Percentiles rank a stretch among this genome's conserved stretches.
Evolutionary conservation across 2,113 vertebrate species (phyloP).

Genomic region (Limnothrissa miodon): DNA sequence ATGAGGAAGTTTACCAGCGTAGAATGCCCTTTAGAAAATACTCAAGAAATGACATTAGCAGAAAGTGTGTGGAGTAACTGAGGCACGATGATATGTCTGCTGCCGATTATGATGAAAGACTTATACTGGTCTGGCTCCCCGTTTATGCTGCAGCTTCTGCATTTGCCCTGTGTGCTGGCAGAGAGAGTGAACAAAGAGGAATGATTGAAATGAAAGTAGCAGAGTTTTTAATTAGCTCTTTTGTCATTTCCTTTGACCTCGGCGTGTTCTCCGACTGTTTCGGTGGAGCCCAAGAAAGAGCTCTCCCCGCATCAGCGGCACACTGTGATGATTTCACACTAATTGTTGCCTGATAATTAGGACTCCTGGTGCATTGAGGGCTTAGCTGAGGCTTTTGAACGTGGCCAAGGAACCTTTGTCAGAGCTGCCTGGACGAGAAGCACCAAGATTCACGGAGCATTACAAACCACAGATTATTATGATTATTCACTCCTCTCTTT

Average conservation of each 20-base stretch:
- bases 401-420: slow-evolving; percentile 23
- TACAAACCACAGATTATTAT: background rate
- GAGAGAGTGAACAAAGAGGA: slow-evolving; percentile 13
- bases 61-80: background rate
- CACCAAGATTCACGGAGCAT: background rate
- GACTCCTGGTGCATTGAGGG: slow-evolving; percentile 36
- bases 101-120: background rate
- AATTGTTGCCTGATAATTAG: slow-evolving; percentile 50
- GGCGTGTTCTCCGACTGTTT: slow-evolving; percentile 30
- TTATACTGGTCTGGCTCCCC: background rate
- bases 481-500: background rate
- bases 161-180: background rate
- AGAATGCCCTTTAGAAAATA: background rate
- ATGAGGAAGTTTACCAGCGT: background rate
- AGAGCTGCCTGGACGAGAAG: background rate
- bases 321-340: slow-evolving; percentile 40
- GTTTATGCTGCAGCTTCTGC: background rate
- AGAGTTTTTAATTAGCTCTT: slow-evolving; percentile 46
- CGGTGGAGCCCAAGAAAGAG: slow-evolving; percentile 11
- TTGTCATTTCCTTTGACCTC: slow-evolving; percentile 49
- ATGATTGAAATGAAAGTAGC: slow-evolving; percentile 29
- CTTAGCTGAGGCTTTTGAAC: slow-evolving; percentile 22
- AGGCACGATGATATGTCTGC: background rate
- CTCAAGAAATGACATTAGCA: background rate
- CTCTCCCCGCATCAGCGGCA: slow-evolving; percentile 31